These are phyloP conservation scores for Clitarchus hookeri DNA, from an alignment of 2,888 invertebrate species.

Conservation along the genomic window DNA sequence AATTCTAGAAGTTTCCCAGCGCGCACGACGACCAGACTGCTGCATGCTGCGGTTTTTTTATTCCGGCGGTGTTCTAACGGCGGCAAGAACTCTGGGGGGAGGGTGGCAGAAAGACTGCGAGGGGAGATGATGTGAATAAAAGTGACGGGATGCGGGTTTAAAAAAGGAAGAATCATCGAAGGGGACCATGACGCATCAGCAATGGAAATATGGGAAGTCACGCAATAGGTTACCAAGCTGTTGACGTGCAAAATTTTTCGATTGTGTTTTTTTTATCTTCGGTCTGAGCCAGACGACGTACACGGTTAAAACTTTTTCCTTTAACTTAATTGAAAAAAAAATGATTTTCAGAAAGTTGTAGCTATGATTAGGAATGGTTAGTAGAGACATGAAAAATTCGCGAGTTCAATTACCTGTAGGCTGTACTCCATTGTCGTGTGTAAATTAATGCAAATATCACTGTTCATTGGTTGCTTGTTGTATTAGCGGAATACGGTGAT, in stretches of 20 bases:
- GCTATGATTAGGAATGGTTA: too few species aligned
- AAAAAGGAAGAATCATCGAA: background rate
- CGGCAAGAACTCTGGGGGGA: too few species aligned
- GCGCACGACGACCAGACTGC: background rate
- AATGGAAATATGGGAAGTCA: constrained; percentile 7
- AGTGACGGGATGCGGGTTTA: background rate
- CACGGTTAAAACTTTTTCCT: too few species aligned
- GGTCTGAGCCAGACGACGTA: too few species aligned
- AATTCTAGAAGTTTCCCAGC: constrained; percentile 32
- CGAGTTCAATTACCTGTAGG: too few species aligned
- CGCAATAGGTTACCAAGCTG: background rate
- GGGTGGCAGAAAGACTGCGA: background rate
- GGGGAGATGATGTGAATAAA: constrained; percentile 7
- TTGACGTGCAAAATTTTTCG: background rate
- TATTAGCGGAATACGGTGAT: too few species aligned
- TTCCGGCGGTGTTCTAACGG: background rate
- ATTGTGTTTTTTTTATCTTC: background rate
- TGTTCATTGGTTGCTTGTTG: too few species aligned
- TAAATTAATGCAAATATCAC: too few species aligned
- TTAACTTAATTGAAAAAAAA: too few species aligned
- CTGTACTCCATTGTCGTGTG: too few species aligned
- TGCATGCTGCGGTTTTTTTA: background rate
- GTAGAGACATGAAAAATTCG: too few species aligned
- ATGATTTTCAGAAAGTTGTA: too few species aligned
- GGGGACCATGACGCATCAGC: background rate